Percentiles rank a stretch among this genome's conserved stretches.
Conservation (phyloP, 2,888 invertebrate species). For the Drosophila mimica region DNA sequence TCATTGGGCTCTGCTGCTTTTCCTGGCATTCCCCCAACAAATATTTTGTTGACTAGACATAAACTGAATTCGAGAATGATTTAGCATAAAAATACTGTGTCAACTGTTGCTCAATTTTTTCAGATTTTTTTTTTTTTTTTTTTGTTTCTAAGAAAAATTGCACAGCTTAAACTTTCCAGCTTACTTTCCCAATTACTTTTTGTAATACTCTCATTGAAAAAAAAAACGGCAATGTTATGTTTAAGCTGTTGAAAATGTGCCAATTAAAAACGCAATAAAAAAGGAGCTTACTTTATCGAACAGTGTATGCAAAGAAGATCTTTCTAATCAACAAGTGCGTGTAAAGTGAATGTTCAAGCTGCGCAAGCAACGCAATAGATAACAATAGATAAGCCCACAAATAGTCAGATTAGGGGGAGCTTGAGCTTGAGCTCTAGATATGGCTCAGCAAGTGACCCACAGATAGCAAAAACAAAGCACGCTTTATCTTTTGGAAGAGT, state of each 20-base stretch:
- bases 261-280: not conserved
- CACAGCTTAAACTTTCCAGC: conserved; percentile 1
- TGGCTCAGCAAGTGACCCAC: conserved; percentile 38
- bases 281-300: not conserved
- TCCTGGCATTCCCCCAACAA: conserved; percentile 16
- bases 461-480: conserved; percentile 46
- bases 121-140: not conserved
- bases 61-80: conserved; percentile 9
- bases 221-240: not conserved
- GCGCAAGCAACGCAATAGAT: conserved; percentile 18
- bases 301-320: not conserved
- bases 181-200: not conserved
- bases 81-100: conserved; percentile 10
- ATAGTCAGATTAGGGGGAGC: conserved; percentile 11
- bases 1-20: conserved; percentile 26
- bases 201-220: not conserved
- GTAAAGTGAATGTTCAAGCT: conserved; percentile 6
- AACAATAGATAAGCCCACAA: not conserved
- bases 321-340: conserved; percentile 39
- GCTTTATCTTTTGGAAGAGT: conserved; percentile 28
- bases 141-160: conserved; percentile 33
- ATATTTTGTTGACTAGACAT: conserved; percentile 7
- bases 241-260: not conserved
- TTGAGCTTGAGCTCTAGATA: conserved; percentile 19
- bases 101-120: conserved; percentile 1